phyloP scores from a whole-genome alignment of 1,140 invertebrate species.

The Drosophila pectinifera region DNA sequence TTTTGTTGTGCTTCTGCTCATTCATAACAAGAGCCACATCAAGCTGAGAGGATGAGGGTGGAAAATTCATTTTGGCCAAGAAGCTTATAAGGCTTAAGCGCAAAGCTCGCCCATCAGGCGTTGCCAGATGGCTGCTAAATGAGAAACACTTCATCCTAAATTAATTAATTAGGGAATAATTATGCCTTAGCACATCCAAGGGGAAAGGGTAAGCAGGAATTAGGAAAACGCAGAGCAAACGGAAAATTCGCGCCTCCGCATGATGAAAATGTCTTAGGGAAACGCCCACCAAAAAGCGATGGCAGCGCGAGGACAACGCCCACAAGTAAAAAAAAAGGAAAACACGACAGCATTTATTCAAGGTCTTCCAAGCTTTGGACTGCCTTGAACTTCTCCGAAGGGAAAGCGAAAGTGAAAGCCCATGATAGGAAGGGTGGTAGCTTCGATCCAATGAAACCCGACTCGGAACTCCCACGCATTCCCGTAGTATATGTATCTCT shows the following conservation, averaged over 20 bases:
- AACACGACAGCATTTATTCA: slow-evolving; percentile 48
- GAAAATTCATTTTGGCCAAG: slow-evolving; percentile 1
- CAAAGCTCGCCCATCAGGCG: slow-evolving; percentile 29
- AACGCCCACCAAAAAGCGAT: slow-evolving; percentile 20
- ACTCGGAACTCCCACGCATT: slow-evolving; percentile 39
- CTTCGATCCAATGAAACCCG: slow-evolving; percentile 34
- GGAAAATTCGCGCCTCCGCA: slow-evolving; percentile 41
- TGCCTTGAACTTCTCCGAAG: slow-evolving; percentile 65
- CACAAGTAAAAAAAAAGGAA: slow-evolving; percentile 30
- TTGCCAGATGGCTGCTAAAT: slow-evolving; percentile 40
- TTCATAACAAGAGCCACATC: slow-evolving; percentile 76
- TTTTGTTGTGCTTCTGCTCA: slow-evolving; percentile 75
- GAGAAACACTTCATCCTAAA: slow-evolving; percentile 2
- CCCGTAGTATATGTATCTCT: slow-evolving; percentile 2
- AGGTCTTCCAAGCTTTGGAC: slow-evolving; percentile 61
- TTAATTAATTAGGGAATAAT: slow-evolving; percentile 52
- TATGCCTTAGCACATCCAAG: slow-evolving; percentile 43
- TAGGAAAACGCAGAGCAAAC: slow-evolving; percentile 25
- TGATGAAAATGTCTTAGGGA: slow-evolving; percentile 29
- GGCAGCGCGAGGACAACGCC: slow-evolving; percentile 48
- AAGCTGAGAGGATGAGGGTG: slow-evolving; percentile 6
- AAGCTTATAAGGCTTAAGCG: slow-evolving; percentile 39
- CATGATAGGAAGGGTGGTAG: slow-evolving; percentile 1
- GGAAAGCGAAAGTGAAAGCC: slow-evolving; percentile 63
- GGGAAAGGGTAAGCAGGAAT: slow-evolving; percentile 28